A percentile compares a stretch with the other conserved stretches of the same genome.
phyloP scores from a whole-genome alignment of 2,888 invertebrate species.

The Sarcophaga rosellei region DNA sequence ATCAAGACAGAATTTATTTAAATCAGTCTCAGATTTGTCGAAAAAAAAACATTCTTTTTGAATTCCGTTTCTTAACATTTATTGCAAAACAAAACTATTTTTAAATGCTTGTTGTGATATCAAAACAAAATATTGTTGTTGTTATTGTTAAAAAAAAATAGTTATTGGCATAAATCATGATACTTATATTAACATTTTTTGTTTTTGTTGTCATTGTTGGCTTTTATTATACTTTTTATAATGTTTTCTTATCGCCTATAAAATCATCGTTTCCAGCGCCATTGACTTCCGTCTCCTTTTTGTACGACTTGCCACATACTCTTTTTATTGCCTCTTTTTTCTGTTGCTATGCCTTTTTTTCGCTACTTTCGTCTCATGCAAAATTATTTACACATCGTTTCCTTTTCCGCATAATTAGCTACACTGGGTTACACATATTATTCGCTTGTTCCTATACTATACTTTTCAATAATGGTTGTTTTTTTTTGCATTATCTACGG shows the following conservation, averaged over 20 bases:
- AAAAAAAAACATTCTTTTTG: no score
- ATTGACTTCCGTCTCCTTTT: conserved; percentile 4
- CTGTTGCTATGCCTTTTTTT: neutral
- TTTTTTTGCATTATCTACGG: no score
- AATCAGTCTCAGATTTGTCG: no score
- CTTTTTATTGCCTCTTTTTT: neutral
- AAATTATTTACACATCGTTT: conserved; percentile 53
- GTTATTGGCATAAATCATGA: no score
- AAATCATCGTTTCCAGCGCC: conserved; percentile 1
- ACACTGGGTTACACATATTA: neutral
- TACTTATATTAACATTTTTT: neutral
- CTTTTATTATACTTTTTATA: neutral
- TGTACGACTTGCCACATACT: neutral
- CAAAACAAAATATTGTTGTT: no score
- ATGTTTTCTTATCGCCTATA: conserved; percentile 17
- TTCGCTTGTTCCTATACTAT: neutral
- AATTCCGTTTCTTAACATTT: no score
- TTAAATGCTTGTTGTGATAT: no score
- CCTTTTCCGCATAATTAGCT: conserved; percentile 55
- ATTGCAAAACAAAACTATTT: no score
- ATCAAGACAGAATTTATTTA: no score
- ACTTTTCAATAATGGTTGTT: neutral
- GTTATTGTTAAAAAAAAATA: no score
- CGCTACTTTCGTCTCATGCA: conserved; percentile 33
- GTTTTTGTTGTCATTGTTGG: neutral